phyloP scores from a whole-genome alignment of 1,140 invertebrate genomes.

The Solenopsis invicta region DNA sequence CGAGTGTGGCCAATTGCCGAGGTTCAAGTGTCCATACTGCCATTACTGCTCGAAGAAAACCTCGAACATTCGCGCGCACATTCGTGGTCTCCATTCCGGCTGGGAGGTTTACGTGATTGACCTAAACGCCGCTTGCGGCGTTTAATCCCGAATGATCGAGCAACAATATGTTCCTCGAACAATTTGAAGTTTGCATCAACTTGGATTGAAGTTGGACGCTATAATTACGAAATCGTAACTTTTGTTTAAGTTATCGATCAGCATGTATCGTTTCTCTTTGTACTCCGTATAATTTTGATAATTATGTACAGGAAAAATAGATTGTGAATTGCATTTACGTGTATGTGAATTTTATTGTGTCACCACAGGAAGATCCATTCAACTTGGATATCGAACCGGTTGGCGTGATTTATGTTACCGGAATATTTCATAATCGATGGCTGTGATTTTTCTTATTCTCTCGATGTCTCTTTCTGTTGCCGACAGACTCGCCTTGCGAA shows the following conservation, averaged over 20 bases:
- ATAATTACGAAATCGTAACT: neutral
- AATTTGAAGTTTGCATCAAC: neutral
- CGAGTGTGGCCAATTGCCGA: conserved; percentile 87
- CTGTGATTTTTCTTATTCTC: neutral
- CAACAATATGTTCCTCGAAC: neutral
- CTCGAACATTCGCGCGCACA: conserved; percentile 84
- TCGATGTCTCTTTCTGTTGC: neutral
- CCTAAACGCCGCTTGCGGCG: conserved; percentile 26
- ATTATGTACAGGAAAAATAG: neutral
- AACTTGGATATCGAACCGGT: neutral
- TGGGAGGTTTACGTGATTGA: conserved; percentile 67
- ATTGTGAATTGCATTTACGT: neutral
- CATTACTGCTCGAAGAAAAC: conserved; percentile 84
- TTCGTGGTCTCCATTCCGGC: conserved; percentile 75
- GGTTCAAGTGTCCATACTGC: conserved; percentile 88
- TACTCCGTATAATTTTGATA: neutral
- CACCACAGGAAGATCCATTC: neutral
- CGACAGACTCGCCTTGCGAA: neutral
- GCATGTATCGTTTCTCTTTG: conserved; percentile 7
- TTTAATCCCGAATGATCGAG: neutral
- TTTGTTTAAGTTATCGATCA: neutral
- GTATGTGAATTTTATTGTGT: neutral
- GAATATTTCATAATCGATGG: neutral
- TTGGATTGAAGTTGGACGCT: neutral
- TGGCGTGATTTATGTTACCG: neutral